Base-by-base conservation (phyloP, 2,113 vertebrate species). In the Erpornis zantholeuca region DNA sequence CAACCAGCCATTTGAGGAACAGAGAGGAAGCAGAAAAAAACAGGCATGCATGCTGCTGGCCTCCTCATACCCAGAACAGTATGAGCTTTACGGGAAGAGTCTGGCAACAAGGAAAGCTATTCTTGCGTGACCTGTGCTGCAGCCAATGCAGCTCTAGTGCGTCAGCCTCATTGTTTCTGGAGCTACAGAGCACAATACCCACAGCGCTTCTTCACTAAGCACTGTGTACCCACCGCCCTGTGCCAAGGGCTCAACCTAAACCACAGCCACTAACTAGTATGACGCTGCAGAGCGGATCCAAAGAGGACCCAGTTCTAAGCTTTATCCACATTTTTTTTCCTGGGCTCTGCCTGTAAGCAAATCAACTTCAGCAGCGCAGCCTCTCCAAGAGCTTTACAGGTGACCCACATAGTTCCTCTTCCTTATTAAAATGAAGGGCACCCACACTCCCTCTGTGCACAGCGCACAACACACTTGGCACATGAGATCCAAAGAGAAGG, bases 171-270 rank as follows among this genome's bases (percentile, higher is more conserved):
- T 83, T 96, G 92, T 96, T 96, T 92, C 42, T 59, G 65, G 64
- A 96, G 80, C 86, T 72, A 93, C 52, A 90, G 78, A 97, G 95
- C 91, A 94, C 94, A 90, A 83, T 88, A 95, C 91, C 64, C 89
- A 93, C 76, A 97, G 19, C 1, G 4, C 49, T 57, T 68, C 85
- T 93, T 76, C 71, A 59, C 82, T 88, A 14, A 6, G 47, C 72
- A 52, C 65, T 3, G 11, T 5, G 53, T 50, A 60, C 27, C 66
- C 20, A 24, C 70, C 77, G 60, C 8, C 15, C 68, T 9, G 25
- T 17, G 42, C 70, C 86, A 49, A 86, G 69, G 56, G 38, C 16
- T n/a, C 40, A 54, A 24, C 36, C 38, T 60, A 89, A 82, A 70
- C 11, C 19, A 72, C 61, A 86, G 49, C 40, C 36, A n/a, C 20